Base-by-base conservation (phyloP, 2,797 vertebrate genomes). In the Myiotriccus ornatus region DNA sequence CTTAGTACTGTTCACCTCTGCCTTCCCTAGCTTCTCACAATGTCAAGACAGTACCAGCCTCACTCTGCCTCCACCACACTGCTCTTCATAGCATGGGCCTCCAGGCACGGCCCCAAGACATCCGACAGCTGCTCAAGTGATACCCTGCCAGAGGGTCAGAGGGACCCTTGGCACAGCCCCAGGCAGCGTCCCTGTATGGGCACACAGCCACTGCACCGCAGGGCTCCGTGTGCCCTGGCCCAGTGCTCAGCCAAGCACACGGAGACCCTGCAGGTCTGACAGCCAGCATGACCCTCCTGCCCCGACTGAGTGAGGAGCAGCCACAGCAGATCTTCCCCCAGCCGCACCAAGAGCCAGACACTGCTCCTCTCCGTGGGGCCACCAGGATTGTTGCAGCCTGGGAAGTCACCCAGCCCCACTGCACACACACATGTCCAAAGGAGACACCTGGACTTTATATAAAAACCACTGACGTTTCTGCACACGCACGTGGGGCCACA, bases 361-460 rank as follows among this genome's bases (percentile, higher is more conserved):
- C 0, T 1, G 14, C 7, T 63, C 37, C 60, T 55, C 21, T 12
- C 47, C 1, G 0, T 0, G 2, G 21, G 25, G 41, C 9, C 2
- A 0, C 22, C 0, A 1, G 27, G 47, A 18, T 0, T 4, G 52
- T 3, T 39, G 64, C 7, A 5, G 24, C 43, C 35, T 7, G 8
- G 74, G 59, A 59, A 80, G 47, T 49, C 4, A 5, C 49, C 12
- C 24, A 32, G 88, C 37, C 84, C 67, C 11, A 18, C 83, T 0
- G 0, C 59, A 56, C 39, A 35, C 64, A 19, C 43, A 49, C 6
- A 0, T 5, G 13, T 77, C 62, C 87, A 84, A 94, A 96, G 92
- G 56, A 82, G 59, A 90, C 84, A 88, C 68, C 19, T 63, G 80
- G 67, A 93, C 86, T 96, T 95, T 93, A 95, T 96, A 88, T 94